These are phyloP conservation scores for Hemicentrotus pulcherrimus DNA, from an alignment of 35 echinoderm and acorn worm species.

Conservation along the genomic window DNA sequence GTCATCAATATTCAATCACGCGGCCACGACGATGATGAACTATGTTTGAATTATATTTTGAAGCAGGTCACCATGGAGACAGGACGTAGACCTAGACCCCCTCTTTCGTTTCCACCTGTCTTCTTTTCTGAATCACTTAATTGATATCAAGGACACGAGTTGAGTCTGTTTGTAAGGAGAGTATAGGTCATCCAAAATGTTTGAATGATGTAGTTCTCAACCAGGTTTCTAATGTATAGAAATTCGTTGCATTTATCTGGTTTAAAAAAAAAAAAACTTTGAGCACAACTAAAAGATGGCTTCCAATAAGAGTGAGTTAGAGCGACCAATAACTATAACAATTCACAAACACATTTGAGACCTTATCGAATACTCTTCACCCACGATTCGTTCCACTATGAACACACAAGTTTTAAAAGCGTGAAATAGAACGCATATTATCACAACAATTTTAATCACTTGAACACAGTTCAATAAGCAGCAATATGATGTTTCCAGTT, in stretches of 20 bases:
- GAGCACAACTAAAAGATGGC: no score
- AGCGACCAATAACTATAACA: not conserved
- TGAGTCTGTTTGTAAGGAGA: not conserved
- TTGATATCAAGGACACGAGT: not conserved
- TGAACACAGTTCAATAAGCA: not conserved
- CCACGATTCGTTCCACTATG: not conserved
- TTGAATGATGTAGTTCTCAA: no score
- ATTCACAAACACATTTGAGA: not conserved
- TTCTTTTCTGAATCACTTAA: not conserved
- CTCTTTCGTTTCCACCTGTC: not conserved
- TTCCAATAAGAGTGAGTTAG: no score
- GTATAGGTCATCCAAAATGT: no score
- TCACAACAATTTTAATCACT: not conserved
- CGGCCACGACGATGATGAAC: not conserved
- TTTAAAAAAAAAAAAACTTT: no score
- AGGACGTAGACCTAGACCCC: not conserved
- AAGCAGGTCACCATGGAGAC: not conserved
- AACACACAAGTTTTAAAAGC: not conserved
- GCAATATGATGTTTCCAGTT: not conserved
- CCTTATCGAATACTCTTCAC: not conserved
- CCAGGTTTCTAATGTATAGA: no score
- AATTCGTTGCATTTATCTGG: no score
- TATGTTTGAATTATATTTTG: not conserved
- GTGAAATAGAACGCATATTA: not conserved
- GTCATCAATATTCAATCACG: not conserved